Evolutionary conservation across 2,888 invertebrate genomes (phyloP), one percentile per base, ranked within the genome.

Genomic region (Andrena marginata): DNA sequence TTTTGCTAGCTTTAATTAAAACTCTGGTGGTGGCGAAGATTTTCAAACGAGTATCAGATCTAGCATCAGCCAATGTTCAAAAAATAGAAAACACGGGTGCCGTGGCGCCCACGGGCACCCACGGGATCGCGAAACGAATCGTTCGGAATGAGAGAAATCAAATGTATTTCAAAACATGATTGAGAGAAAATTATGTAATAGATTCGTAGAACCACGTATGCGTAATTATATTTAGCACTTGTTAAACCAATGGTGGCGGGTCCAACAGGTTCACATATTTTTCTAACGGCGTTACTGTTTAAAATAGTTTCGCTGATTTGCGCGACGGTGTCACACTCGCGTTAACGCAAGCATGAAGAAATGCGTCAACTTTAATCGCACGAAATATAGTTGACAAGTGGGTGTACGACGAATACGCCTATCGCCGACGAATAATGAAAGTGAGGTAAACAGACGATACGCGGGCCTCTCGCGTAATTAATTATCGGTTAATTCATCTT

Each of bases 351-450:
- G 68, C n/a, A 48, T 42, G 23, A 78, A 81, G 73, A 81, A 75
- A 81, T 75, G 69, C 65, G 69, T 81, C 81, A 85, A 33, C 31
- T 48, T 72, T 81, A 73, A 81, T 85, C 77, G 6, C 48, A 56
- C 59, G 60, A 75, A 81, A 69, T 72, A 81, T 64, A 76, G 77
- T 64, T 54, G 31, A 35, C 33, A 62, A 65, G 84, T 83, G 84
- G 84, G 84, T 84, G 84, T 78, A 49, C 42, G 69, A 26, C 69
- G 75, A 71, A 76, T 83, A 78, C 84, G 84, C 77, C 72, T 84
- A 75, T 79, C 63, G 54, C 60, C 42, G 49, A 48, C 42, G 78
- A 76, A 69, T 54, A 75, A 74, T 75, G 59, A 83, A n/a, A 31
- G 26, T 35, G 63, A 67, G 59, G 48, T 42, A 54, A 75, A 33